Conservation (phyloP, 1,140 invertebrate genomes). For the Microplitis mediator region DNA sequence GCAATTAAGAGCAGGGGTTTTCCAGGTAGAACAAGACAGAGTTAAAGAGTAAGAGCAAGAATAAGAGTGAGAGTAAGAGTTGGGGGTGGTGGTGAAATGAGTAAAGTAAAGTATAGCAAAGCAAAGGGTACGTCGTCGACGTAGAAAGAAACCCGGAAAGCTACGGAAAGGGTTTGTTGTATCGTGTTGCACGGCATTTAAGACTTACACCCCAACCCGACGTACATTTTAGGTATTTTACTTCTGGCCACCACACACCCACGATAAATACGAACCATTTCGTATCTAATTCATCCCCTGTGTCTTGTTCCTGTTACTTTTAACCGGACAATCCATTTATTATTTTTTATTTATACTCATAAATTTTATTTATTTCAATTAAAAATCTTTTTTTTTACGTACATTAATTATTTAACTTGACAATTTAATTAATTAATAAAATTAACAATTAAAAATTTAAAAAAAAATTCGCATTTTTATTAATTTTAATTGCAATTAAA, state of each 20-base stretch:
- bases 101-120: neutral
- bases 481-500: too few species aligned
- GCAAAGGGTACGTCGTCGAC: constrained; percentile 23
- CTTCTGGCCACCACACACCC: neutral
- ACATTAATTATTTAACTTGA: too few species aligned
- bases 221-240: neutral
- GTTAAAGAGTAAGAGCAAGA: constrained; percentile 32
- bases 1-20: constrained; percentile 50
- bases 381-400: too few species aligned
- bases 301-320: neutral
- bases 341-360: neutral
- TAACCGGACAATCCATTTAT: constrained; percentile 10
- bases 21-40: constrained; percentile 21
- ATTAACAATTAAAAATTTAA: too few species aligned
- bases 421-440: too few species aligned
- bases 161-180: constrained; percentile 41
- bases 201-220: constrained; percentile 34
- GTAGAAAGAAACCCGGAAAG: constrained; percentile 23
- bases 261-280: constrained; percentile 37
- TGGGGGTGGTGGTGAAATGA: too few species aligned
- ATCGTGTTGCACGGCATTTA: constrained; percentile 51
- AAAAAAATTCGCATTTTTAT: too few species aligned
- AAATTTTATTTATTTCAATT: neutral
- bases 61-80: constrained; percentile 31
- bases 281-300: constrained; percentile 13